Conservation (phyloP, 2,797 vertebrate genomes). For the Rhinophrynus dorsalis region DNA sequence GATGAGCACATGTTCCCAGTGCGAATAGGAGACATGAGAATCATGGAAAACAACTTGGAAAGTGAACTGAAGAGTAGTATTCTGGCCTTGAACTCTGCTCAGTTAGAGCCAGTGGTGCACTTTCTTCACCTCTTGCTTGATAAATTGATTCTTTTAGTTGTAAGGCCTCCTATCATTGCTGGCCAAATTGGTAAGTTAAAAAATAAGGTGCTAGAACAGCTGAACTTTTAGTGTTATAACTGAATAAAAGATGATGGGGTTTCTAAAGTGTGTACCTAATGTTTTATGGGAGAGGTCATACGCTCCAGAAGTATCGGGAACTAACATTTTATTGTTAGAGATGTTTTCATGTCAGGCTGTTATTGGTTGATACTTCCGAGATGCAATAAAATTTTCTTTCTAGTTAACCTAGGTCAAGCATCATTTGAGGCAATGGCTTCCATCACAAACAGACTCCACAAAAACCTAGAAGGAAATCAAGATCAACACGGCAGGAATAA, state of each 20-base stretch:
- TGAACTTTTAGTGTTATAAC: not conserved
- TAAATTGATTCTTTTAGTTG: constrained; percentile 94
- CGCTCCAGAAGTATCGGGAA: not conserved
- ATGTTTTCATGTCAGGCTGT: not conserved
- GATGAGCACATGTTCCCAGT: constrained; percentile 98
- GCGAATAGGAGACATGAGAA: constrained; percentile 95
- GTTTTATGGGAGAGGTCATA: not conserved
- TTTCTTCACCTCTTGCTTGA: constrained; percentile 97
- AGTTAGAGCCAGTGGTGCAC: constrained; percentile 93
- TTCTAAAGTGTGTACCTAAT: not conserved
- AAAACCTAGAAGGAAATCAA: constrained; percentile 93
- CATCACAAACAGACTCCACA: constrained; percentile 95
- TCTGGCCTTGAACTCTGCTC: constrained; percentile 88
- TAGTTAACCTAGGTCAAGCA: constrained; percentile 95
- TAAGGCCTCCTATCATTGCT: constrained; percentile 94
- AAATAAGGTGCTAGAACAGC: not conserved
- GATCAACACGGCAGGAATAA: constrained; percentile 95
- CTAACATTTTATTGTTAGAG: constrained; percentile 11
- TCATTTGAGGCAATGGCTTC: constrained; percentile 97
- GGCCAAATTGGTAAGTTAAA: constrained; percentile 92
- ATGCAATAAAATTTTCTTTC: constrained; percentile 27
- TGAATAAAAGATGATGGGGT: constrained; percentile 12
- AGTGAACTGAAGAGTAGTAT: constrained; percentile 94
- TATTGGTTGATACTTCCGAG: not conserved
- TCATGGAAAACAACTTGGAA: constrained; percentile 98